These are phyloP conservation scores for Tragelaphus scriptus DNA, from an alignment of 2,113 vertebrate species.

Conservation along the genomic window DNA sequence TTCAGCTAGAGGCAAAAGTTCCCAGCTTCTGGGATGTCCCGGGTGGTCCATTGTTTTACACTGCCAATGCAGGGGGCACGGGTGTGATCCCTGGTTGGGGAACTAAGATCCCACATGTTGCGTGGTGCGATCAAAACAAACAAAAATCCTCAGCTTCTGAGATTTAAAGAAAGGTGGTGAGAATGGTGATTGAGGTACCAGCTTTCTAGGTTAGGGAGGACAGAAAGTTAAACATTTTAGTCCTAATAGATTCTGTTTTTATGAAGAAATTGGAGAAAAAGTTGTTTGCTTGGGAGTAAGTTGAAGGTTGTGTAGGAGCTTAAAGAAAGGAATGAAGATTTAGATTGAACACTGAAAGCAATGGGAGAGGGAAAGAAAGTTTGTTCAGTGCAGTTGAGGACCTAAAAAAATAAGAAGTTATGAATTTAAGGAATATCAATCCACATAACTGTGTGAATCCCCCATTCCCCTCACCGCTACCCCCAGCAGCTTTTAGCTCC, in stretches of 20 bases:
- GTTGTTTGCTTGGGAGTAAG: not conserved
- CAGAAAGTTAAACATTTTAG: not conserved
- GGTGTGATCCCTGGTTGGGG: not conserved
- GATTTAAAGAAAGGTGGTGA: not conserved
- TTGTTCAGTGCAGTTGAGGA: not conserved
- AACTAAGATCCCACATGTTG: not conserved
- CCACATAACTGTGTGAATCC: not conserved
- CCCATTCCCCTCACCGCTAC: not conserved
- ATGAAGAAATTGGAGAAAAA: not conserved
- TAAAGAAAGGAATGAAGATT: not conserved
- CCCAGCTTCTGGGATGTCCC: not conserved
- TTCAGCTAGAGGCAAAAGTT: not conserved
- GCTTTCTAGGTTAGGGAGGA: not conserved
- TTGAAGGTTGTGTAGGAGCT: not conserved
- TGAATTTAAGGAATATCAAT: not conserved
- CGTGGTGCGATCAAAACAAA: fast-evolving
- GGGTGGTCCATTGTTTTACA: not conserved
- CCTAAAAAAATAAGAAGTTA: not conserved
- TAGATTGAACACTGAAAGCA: not conserved
- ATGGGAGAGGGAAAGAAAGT: not conserved
- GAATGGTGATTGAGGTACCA: not conserved
- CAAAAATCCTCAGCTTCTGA: not conserved
- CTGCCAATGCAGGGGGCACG: not conserved
- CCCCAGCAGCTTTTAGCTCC: not conserved
- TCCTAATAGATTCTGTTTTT: not conserved